Base-by-base conservation (phyloP, 2,113 vertebrate species). In the Ochotona princeps region DNA sequence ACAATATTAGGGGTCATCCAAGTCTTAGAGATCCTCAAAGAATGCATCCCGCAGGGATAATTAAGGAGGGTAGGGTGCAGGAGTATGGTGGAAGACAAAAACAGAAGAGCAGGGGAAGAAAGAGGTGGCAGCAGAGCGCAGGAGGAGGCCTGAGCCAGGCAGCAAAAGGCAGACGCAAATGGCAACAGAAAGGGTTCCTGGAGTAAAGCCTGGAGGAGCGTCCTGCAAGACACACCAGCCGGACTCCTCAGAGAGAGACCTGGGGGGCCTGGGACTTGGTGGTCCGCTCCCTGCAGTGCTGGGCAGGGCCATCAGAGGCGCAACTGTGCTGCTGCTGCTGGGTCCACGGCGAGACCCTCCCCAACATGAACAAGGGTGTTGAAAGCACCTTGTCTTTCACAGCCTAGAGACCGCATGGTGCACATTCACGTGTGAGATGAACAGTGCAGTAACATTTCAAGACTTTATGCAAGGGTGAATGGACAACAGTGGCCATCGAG, bases 401-500 rank as follows among this genome's bases (percentile, higher is more conserved):
- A 18, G 5, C 21, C 1, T 26, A 3, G 20, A 14, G 21, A 1
- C 17, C 21, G 35, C 14, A 17, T 11, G 5, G 26, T 67, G 21
- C 20, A 30, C 35, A 35, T 66, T 92, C 30, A 20, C 7, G 6
- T 63, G 8, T 1, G 23, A 94, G 26, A 38, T 32, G 1, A 74
- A n/a, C 18, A 14, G 0, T 32, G 9, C 79, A 15, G 10, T 12
- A 3, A 26, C 20, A 79, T n/a, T 13, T 28, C 20, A 49, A 75
- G 47, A 26, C 26, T 2, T 7, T 8, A 3, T 13, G 18, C 89
- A 89, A 32, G 44, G 12, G 17, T 10, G 70, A 21, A 17, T 7
- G 2, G 18, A 65, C 7, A 3, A 1, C 23, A 2, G 0, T 65
- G 38, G 76, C 35, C 9, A 0, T 61, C 5, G 4, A 15, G 6